Conservation (phyloP, 2,888 invertebrate species). For the Heliconius hortense region DNA sequence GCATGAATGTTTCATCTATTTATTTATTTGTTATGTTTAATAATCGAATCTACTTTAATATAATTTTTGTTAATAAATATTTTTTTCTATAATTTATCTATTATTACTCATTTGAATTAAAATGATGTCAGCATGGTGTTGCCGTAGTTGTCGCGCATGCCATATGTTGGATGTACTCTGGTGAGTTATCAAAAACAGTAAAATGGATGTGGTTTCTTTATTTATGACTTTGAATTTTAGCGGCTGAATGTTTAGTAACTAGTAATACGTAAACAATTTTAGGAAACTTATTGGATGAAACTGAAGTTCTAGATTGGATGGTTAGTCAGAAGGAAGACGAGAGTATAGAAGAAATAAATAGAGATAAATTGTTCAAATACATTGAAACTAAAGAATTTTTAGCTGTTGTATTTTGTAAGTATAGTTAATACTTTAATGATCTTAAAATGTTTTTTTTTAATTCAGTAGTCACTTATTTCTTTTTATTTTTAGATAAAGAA, state of each 20-base stretch:
- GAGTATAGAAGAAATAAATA: slow-evolving; percentile 93
- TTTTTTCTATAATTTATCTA: slow-evolving; percentile 69
- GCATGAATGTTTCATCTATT: slow-evolving; percentile 76
- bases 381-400: slow-evolving; percentile 95
- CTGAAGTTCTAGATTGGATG: slow-evolving; percentile 94
- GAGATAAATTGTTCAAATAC: slow-evolving; percentile 90
- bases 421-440: slow-evolving; percentile 40
- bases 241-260: slow-evolving; percentile 50
- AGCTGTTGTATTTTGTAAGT: slow-evolving; percentile 96
- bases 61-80: slow-evolving; percentile 80
- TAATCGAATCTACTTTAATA: slow-evolving; percentile 76
- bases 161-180: slow-evolving; percentile 72
- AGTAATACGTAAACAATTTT: slow-evolving; percentile 66
- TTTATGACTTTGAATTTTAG: slow-evolving; percentile 53
- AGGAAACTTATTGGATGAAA: slow-evolving; percentile 85
- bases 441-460: neutral
- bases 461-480: neutral
- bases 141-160: slow-evolving; percentile 77
- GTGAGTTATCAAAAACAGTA: slow-evolving; percentile 72
- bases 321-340: slow-evolving; percentile 94
- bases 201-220: slow-evolving; percentile 82
- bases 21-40: slow-evolving; percentile 75
- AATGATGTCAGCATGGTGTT: slow-evolving; percentile 81
- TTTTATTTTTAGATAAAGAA: slow-evolving; percentile 85
- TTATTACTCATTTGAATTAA: slow-evolving; percentile 72